phyloP scores from a whole-genome alignment of 1,140 invertebrate species.

The Charaxes varanes region DNA sequence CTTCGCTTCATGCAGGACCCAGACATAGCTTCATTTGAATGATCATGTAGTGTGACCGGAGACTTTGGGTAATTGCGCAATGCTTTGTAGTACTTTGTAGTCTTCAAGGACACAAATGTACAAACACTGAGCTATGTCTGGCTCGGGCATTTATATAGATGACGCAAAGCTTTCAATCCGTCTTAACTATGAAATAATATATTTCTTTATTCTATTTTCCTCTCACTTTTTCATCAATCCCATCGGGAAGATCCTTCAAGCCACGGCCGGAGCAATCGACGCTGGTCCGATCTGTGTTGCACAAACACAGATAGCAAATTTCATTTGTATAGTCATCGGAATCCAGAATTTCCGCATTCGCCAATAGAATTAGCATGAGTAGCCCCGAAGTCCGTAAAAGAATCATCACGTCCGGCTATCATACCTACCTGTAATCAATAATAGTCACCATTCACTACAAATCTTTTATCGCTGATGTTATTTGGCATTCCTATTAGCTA shows the following conservation, averaged over 20 bases:
- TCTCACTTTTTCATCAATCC: conserved; percentile 38
- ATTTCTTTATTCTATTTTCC: too few relatives aligned
- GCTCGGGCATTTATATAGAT: too few relatives aligned
- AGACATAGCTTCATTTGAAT: too few relatives aligned
- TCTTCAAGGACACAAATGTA: too few relatives aligned
- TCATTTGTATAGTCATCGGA: conserved; percentile 43
- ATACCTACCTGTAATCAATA: conserved; percentile 45
- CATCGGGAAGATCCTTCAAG: conserved; percentile 42
- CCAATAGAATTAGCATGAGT: conserved; percentile 29
- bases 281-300: conserved; percentile 37
- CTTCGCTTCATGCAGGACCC: too few relatives aligned
- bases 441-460: not conserved
- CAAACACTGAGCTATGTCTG: too few relatives aligned
- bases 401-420: conserved; percentile 51
- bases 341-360: conserved; percentile 35
- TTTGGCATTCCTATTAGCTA: not conserved
- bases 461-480: not conserved
- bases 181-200: too few relatives aligned
- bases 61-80: too few relatives aligned
- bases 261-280: conserved; percentile 56
- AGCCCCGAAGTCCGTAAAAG: conserved; percentile 28
- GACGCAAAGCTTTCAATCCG: too few relatives aligned
- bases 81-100: too few relatives aligned
- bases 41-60: too few relatives aligned
- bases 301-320: conserved; percentile 45